Evolutionary conservation across 2,113 vertebrate species (phyloP), one percentile per base, ranked within the genome.

Genomic region (Mobula birostris): DNA sequence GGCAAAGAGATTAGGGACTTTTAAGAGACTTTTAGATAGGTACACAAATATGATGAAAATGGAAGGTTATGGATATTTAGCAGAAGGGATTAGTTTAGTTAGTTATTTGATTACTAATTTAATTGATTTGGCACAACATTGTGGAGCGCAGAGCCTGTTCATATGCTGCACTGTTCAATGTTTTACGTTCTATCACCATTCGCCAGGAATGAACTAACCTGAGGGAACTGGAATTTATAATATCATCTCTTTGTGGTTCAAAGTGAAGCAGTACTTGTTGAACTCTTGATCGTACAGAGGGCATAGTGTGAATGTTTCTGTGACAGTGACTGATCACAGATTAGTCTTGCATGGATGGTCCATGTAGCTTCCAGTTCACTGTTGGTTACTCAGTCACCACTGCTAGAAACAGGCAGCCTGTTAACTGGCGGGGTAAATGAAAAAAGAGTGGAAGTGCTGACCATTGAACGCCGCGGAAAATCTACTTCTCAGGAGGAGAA

Each of bases 321-420:
- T 87, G 19, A 27, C 29, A 87, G 9, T 24, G 48, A 61, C 21
- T 87, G 79, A 87, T 87, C 2, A 87, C 24, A 27, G 56, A 87
- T 29, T 17, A 58, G 83, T 58, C 83, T 29, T 15, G 2, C 40
- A 56, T 48, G 40, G 80, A 36, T n/a, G 40, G 48, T 83, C 11
- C 80, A 21, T 63, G 1, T 88, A 12, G 24, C 56, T 63, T 27
- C 61, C 24, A 3, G 58, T 56, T 88, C 29, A 9, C 27, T n/a
- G 58, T 88, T 63, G 29, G 85, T 88, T 66, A 15, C 85, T 88
- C 11, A 88, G 85, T 88, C 29, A 88, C 85, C 85, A 88, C 0
- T 0, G 29, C 9, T 19, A 24, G 58, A 63, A 40, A 19, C 48
- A 32, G 32, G 5, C 24, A 8, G 21, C 9, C 58, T 63, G 7